Evolutionary conservation across 2,797 vertebrate genomes (phyloP).

Genomic region (Anisognathus igniventris): DNA sequence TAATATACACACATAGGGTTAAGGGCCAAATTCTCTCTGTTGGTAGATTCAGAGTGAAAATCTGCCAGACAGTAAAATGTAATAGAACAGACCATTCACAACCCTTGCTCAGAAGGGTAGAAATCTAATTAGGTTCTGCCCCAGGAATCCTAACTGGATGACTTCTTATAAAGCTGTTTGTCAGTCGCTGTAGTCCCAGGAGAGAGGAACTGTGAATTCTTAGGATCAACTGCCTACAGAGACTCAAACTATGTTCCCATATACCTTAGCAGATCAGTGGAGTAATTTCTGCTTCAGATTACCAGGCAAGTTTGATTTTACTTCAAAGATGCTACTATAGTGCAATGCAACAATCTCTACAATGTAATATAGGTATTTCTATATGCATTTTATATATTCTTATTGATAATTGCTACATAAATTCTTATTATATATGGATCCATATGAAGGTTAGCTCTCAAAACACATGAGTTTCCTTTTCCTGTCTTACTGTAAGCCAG

Average conservation of each 20-base stretch:
- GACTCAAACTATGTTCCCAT: neutral
- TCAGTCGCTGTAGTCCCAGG: rapidly evolving
- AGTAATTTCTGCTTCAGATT: neutral
- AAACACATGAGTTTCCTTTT: neutral
- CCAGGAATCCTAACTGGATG: neutral
- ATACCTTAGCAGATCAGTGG: neutral
- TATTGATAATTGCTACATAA: neutral
- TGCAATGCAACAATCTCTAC: neutral
- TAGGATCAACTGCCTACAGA: neutral
- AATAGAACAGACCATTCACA: neutral
- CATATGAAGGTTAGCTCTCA: neutral
- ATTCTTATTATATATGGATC: neutral
- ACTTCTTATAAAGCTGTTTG: neutral
- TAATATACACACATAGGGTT: neutral
- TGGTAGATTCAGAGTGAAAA: neutral
- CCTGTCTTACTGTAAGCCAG: neutral
- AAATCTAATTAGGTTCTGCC: neutral
- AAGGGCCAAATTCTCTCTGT: neutral
- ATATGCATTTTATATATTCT: neutral
- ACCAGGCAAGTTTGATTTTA: neutral
- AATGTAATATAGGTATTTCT: neutral
- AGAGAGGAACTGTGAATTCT: neutral
- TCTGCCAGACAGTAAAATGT: neutral
- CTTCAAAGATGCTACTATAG: neutral
- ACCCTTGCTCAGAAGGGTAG: neutral